Evolutionary conservation across 2,113 vertebrate species (phyloP).

Genomic region (Marcusenius ussheri): DNA sequence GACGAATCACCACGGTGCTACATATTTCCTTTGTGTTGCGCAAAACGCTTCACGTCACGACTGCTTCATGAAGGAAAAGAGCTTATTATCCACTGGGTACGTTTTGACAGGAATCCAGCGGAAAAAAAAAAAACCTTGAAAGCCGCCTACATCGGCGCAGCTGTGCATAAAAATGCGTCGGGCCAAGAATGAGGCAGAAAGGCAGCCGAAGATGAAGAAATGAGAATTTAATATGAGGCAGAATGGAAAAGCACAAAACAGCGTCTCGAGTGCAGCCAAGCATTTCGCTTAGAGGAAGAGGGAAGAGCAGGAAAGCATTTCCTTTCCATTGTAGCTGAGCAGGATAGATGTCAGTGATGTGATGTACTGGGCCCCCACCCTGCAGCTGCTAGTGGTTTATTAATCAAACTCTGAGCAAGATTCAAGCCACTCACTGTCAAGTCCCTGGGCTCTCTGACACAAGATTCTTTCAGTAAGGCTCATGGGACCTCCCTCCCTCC

Average conservation of each 20-base stretch:
- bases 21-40: neutral
- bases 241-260: neutral
- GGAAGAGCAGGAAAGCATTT: neutral
- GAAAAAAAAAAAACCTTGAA: neutral
- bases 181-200: neutral
- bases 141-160: neutral
- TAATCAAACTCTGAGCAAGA: slow-evolving; percentile 10
- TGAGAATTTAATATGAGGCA: neutral
- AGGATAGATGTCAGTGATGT: neutral
- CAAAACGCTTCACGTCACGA: neutral
- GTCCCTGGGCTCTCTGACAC: neutral
- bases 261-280: neutral
- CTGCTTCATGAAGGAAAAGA: neutral
- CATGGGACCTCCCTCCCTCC: neutral
- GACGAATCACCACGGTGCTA: neutral
- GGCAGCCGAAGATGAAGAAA: neutral
- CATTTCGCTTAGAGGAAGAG: neutral
- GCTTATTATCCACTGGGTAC: neutral
- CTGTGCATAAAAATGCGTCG: neutral
- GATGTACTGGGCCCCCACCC: neutral
- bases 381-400: neutral
- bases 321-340: neutral
- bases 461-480: neutral
- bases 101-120: neutral
- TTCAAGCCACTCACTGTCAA: slow-evolving; percentile 1